Conservation (phyloP, 2,888 invertebrate species). For the Pristionchus mayeri region DNA sequence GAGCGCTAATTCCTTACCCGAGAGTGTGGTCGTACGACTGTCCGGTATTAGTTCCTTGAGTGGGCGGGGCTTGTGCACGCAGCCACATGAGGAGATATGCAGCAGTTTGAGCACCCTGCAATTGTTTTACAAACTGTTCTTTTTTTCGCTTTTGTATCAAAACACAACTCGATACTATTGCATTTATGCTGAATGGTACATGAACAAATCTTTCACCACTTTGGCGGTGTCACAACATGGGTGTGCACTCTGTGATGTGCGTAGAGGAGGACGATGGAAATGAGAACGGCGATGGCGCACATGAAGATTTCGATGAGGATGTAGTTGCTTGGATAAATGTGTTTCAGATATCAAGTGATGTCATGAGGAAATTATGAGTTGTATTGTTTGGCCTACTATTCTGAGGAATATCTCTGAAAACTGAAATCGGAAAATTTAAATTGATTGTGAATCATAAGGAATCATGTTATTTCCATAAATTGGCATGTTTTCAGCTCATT, state of each 20-base stretch:
- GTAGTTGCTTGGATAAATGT: slow-evolving; percentile 56
- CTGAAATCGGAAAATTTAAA: too few relatives aligned
- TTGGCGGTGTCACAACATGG: slow-evolving; percentile 50
- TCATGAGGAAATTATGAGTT: too few relatives aligned
- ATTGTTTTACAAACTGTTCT: too few relatives aligned
- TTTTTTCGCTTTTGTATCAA: too few relatives aligned
- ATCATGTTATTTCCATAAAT: too few relatives aligned
- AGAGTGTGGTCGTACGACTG: background rate
- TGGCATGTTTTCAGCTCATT: too few relatives aligned
- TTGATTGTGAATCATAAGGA: too few relatives aligned
- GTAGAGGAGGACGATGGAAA: slow-evolving; percentile 54
- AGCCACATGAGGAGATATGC: slow-evolving; percentile 8
- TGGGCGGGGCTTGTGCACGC: background rate
- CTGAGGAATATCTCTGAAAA: too few relatives aligned
- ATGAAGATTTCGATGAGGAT: slow-evolving; percentile 59
- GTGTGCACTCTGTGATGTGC: slow-evolving; percentile 57
- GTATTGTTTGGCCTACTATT: too few relatives aligned
- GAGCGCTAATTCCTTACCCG: background rate
- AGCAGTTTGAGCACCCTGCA: background rate
- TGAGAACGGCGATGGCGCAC: slow-evolving; percentile 56
- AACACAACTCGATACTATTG: too few relatives aligned
- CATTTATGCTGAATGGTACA: too few relatives aligned
- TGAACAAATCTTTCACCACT: slow-evolving; percentile 54
- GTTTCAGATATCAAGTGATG: too few relatives aligned
- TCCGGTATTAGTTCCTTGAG: background rate